Conservation (phyloP, 1,140 invertebrate genomes). For the Chelonus insularis region DNA sequence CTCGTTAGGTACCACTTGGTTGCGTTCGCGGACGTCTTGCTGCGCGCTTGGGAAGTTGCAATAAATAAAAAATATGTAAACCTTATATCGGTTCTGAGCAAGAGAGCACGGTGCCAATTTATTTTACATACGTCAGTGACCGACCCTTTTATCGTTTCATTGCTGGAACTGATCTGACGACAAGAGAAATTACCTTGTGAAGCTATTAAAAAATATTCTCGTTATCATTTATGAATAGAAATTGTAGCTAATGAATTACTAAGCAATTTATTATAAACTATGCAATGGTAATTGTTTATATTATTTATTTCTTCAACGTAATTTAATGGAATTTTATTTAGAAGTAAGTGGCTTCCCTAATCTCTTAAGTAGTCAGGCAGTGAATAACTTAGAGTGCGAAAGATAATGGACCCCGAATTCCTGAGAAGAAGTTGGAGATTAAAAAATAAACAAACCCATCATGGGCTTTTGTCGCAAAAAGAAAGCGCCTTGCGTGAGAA, state of each 20-base stretch:
- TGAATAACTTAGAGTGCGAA: not conserved
- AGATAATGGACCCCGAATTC: not conserved
- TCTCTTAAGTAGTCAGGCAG: no score
- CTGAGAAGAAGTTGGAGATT: not conserved
- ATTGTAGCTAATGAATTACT: not conserved
- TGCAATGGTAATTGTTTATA: no score
- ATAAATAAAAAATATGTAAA: constrained; percentile 20
- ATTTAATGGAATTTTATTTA: no score
- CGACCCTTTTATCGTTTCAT: constrained; percentile 13
- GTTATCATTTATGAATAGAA: constrained; percentile 5
- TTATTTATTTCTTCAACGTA: no score
- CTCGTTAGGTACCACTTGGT: constrained; percentile 24
- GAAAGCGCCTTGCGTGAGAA: constrained; percentile 32
- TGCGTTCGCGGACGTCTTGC: constrained; percentile 13
- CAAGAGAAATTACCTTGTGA: constrained; percentile 11
- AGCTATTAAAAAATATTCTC: constrained; percentile 10
- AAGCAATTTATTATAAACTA: not conserved
- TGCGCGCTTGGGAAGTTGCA: constrained; percentile 20
- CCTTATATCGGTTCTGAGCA: not conserved
- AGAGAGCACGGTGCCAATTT: constrained; percentile 16
- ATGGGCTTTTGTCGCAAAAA: constrained; percentile 13
- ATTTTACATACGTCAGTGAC: constrained; percentile 22
- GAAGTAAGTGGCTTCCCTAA: no score
- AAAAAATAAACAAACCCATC: not conserved
- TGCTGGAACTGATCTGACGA: constrained; percentile 7